phyloP scores from a whole-genome alignment of 2,797 vertebrate species.

The Enteromius fasciolatus region DNA sequence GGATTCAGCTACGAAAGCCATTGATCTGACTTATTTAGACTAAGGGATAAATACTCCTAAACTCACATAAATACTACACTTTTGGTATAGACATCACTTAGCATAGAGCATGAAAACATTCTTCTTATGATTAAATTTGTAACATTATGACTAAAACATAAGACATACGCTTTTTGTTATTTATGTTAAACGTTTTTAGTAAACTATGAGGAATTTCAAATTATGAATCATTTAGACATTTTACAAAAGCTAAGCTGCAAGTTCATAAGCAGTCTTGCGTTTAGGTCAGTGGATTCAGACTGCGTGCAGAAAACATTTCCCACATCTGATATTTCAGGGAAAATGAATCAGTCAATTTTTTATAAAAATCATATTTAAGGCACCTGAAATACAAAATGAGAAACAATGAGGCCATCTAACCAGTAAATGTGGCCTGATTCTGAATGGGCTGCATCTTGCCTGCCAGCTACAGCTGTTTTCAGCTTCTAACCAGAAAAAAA shows the following conservation, averaged over 20 bases:
- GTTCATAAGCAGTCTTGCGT: neutral
- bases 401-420: neutral
- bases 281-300: constrained; percentile 3
- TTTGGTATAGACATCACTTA: neutral
- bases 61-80: constrained; percentile 17
- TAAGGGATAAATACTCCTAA: neutral
- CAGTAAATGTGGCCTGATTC: neutral
- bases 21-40: constrained; percentile 23
- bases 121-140: neutral
- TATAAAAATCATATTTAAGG: neutral
- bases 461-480: constrained; percentile 26
- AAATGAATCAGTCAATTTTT: neutral
- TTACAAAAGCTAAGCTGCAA: neutral
- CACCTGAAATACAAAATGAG: neutral
- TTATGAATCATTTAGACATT: neutral
- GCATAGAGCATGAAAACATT: neutral
- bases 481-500: constrained; percentile 1
- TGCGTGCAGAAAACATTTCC: neutral
- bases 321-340: neutral
- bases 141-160: neutral
- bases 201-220: neutral
- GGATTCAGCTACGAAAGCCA: constrained; percentile 11
- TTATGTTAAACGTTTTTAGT: neutral
- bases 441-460: constrained; percentile 19
- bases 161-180: neutral